Evolutionary conservation across 2,888 invertebrate genomes (phyloP), one percentile per base, ranked within the genome.

Genomic region (Drosophila neoperkinsi): DNA sequence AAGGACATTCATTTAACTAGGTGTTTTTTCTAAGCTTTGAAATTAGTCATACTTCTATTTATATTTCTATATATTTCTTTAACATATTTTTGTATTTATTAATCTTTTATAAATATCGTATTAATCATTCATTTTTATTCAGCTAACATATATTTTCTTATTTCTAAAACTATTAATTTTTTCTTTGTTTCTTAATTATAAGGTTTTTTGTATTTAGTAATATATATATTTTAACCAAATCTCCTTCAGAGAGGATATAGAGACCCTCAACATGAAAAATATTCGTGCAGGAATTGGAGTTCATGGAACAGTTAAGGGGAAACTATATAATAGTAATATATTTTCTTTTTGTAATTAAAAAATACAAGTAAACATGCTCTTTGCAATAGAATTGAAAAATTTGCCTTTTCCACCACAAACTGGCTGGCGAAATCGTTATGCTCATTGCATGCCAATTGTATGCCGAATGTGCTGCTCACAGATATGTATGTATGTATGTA

Each of bases 381-480:
- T 2, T n/a, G 21, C 21, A 21, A 43, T 43, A 21, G 46, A 16
- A 46, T 46, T 13, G 11, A 21, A 25, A 25, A 21, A 2, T 2
- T 25, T 3, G 5, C 11, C 3, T 13, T 4, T 30, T 51, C 11
- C 13, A 28, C 0, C 28, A 21, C 68, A 46, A 59, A 31, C 3
- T 41, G 59, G 38, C 28, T 63, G 38, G 11, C 21, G 16, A 49
- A 60, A 57, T 31, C 46, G 21, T 55, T 30, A 38, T 59, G 65
- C 52, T 52, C 62, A 28, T 56, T 59, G 58, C 41, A 55, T 28
- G 69, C 58, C 62, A 36, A 74, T 64, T 65, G 58, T 51, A 38
- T 62, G 59, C 21, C 53, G 33, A 43, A 33, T 38, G 59, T 58
- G 46, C 43, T 28, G 74, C 62, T 33, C 67, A 50, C 57, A 55